Percentiles rank a stretch among this genome's conserved stretches.
Evolutionary conservation across 2,888 invertebrate species (phyloP).

Genomic region (Euplexia lucipara): DNA sequence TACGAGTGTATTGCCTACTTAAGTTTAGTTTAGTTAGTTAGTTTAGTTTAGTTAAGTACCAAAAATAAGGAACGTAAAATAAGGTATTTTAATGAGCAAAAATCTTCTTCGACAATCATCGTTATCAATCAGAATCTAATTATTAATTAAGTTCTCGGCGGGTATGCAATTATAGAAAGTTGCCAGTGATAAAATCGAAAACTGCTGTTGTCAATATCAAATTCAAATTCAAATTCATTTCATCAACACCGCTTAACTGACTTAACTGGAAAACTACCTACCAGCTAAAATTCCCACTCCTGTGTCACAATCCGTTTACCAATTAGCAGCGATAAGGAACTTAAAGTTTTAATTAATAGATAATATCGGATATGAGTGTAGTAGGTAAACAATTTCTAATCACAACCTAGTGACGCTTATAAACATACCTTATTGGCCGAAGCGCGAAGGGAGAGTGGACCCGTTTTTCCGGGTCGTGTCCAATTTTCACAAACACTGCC

Average conservation of each 20-base stretch:
- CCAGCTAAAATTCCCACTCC: slow-evolving; percentile 32
- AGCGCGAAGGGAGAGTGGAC: slow-evolving; percentile 77
- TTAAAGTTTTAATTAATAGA: slow-evolving; percentile 37
- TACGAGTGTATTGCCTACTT: background rate
- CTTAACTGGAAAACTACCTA: slow-evolving; percentile 44
- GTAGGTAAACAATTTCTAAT: slow-evolving; percentile 60
- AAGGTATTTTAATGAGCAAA: background rate
- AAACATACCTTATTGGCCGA: slow-evolving; percentile 81
- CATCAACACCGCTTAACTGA: slow-evolving; percentile 25
- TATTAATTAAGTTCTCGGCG: slow-evolving; percentile 38
- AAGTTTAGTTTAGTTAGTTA: background rate
- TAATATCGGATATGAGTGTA: slow-evolving; percentile 11
- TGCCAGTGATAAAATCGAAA: slow-evolving; percentile 23
- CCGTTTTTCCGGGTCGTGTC: slow-evolving; percentile 81
- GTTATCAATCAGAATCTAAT: slow-evolving; percentile 38
- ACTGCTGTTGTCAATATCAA: slow-evolving; percentile 30
- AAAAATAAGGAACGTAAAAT: background rate
- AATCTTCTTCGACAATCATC: background rate
- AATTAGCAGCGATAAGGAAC: slow-evolving; percentile 27
- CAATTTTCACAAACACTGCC: slow-evolving; percentile 82
- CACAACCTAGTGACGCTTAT: slow-evolving; percentile 31
- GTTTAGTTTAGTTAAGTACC: background rate
- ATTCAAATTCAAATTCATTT: no score
- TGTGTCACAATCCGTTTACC: slow-evolving; percentile 24
- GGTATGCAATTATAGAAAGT: slow-evolving; percentile 53